Base-by-base conservation (phyloP, 2,113 vertebrate species). In the Hippoglossus stenolepis region DNA sequence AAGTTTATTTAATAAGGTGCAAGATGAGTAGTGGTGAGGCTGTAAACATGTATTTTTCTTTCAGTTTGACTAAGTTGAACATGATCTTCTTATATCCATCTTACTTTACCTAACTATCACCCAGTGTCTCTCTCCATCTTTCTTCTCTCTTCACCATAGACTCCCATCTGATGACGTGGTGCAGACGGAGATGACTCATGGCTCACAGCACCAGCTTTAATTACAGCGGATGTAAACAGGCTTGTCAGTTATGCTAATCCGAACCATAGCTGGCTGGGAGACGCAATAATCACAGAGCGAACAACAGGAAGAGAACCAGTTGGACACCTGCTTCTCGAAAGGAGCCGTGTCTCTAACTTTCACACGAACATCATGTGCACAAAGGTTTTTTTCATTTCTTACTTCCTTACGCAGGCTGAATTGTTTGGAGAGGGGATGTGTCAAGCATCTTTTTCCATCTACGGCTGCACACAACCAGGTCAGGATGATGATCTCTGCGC, bases 131-230 rank as follows among this genome's bases (percentile, higher is more conserved):
- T 47, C 43, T 24, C 49, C n/a, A 5, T 65, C 63, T 65, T 53
- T 72, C 51, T 65, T 59, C 63, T 15, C 35, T 63, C 18, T 40
- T 47, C 24, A 43, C 54, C 68, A 59, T 70, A 18, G 74, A 62
- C 72, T 73, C 82, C 75, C 35, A 68, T 73, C 65, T 75, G 77
- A 87, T 83, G 80, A 87, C 75, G 80, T 49, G 56, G 54, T 70
- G 72, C 92, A 90, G 81, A 89, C 90, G 88, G 82, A 88, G 82
- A 72, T 92, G 93, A 93, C 78, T 94, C 92, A 91, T 43, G 70
- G 23, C 70, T 85, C 77, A 70, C 85, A 86, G 80, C 71, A 64
- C 77, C 80, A 54, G 74, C 64, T 89, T 87, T 85, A 89, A 90
- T 90, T 85, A 89, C 49, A 20, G 61, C 49, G 53, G 78, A 92